A percentile compares a stretch with the other conserved stretches of the same genome.
These are phyloP conservation scores for Rana temporaria DNA, from an alignment of 2,113 vertebrate species.

Conservation along the genomic window DNA sequence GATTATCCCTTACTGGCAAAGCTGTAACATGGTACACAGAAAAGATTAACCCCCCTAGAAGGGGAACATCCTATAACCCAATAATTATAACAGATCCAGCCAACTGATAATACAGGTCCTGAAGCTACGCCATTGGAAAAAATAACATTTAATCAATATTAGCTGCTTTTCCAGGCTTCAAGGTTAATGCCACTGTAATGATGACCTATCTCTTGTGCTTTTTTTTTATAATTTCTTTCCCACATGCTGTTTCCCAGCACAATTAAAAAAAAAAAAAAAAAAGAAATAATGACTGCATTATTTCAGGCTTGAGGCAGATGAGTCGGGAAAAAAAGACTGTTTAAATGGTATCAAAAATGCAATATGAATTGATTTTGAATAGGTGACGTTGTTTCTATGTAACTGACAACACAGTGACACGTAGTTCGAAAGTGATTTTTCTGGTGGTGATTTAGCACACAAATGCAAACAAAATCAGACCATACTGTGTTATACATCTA, in stretches of 20 bases:
- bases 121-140: slow-evolving; percentile 51
- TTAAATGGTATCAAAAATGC: too few relatives aligned
- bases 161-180: slow-evolving; percentile 54
- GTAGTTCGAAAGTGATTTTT: too few relatives aligned
- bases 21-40: background rate
- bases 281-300: background rate
- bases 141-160: slow-evolving; percentile 56
- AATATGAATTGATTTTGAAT: too few relatives aligned
- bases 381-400: too few relatives aligned
- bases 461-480: too few relatives aligned
- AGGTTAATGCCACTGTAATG: slow-evolving; percentile 51
- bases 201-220: slow-evolving; percentile 47
- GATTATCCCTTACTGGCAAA: background rate
- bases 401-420: too few relatives aligned
- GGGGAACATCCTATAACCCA: slow-evolving; percentile 12
- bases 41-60: slow-evolving; percentile 6
- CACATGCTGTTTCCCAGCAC: slow-evolving; percentile 21
- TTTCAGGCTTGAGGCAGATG: background rate
- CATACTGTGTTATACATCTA: too few relatives aligned
- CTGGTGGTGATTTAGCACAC: too few relatives aligned
- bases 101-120: slow-evolving; percentile 43
- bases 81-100: slow-evolving; percentile 39
- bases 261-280: background rate
- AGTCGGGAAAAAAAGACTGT: background rate
- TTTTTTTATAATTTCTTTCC: slow-evolving; percentile 4